Percentiles rank a stretch among this genome's conserved stretches.
phyloP scores from a whole-genome alignment of 2,888 invertebrate species.

The Pilophorus perplexus region DNA sequence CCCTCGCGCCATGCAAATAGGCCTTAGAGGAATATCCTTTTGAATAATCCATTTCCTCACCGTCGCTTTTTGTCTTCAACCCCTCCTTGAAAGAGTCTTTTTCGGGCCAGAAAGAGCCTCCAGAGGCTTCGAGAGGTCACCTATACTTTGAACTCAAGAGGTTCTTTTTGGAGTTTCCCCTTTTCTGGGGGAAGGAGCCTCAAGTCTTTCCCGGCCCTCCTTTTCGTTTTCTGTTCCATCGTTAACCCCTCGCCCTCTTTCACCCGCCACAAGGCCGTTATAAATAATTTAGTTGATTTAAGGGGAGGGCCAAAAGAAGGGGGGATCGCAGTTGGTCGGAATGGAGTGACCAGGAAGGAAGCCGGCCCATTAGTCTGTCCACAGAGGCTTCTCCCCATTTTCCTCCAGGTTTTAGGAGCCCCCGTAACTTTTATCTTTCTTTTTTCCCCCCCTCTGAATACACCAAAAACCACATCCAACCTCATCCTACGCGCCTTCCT shows the following conservation, averaged over 20 bases:
- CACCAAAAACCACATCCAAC: too few relatives aligned
- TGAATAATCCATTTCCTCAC: conserved; percentile 4
- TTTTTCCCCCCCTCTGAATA: too few relatives aligned
- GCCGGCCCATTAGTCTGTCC: conserved; percentile 37
- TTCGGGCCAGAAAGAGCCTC: not conserved
- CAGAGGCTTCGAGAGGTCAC: conserved; percentile 17
- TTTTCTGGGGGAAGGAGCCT: too few relatives aligned
- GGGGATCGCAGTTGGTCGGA: not conserved
- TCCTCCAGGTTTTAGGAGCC: not conserved
- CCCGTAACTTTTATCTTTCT: too few relatives aligned
- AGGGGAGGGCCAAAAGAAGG: not conserved
- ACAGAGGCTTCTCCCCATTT: conserved; percentile 10
- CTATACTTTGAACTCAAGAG: conserved; percentile 13
- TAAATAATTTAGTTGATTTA: conserved; percentile 41
- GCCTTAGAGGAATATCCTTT: conserved; percentile 4
- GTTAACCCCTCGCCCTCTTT: not conserved
- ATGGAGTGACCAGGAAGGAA: conserved; percentile 37
- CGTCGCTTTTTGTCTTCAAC: conserved; percentile 6
- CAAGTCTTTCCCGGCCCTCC: not conserved
- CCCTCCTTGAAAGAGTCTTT: not conserved
- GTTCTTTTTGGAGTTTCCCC: conserved; percentile 1
- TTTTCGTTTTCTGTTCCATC: not conserved
- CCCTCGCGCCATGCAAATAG: not conserved
- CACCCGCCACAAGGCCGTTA: not conserved
- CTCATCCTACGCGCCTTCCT: too few relatives aligned